Percentiles rank a stretch among this genome's conserved stretches.
These are phyloP conservation scores for Lamproptera curius DNA, from an alignment of 2,888 invertebrate species.

Conservation along the genomic window DNA sequence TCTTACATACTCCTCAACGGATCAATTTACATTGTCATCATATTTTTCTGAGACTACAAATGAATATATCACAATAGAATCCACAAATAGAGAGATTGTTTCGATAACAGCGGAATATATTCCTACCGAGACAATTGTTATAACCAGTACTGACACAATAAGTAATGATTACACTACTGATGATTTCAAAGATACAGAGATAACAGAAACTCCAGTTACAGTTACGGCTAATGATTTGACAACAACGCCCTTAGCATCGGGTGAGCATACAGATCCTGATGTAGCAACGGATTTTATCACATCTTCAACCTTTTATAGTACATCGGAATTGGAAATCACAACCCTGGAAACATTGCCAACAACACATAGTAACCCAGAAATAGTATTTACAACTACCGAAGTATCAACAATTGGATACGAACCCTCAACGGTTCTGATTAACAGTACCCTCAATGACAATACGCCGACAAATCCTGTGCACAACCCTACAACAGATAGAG, in stretches of 20 bases:
- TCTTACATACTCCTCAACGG: constrained; percentile 8
- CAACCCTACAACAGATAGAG: background rate
- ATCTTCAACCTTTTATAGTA: background rate
- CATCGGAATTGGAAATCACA: constrained; percentile 4
- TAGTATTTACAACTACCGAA: background rate
- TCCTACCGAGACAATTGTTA: constrained; percentile 6
- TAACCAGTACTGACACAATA: background rate
- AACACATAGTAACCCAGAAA: background rate
- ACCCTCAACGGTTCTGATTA: background rate
- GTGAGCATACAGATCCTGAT: background rate
- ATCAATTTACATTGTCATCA: background rate
- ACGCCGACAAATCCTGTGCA: constrained; percentile 1
- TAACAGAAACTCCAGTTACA: background rate
- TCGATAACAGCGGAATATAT: background rate
- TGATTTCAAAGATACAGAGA: constrained; percentile 7
- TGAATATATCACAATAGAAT: background rate
- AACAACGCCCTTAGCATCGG: background rate
- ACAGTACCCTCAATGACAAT: constrained; percentile 1
- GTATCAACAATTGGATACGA: background rate
- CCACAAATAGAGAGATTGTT: background rate
- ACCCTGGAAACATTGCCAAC: constrained; percentile 1
- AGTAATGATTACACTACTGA: constrained; percentile 2
- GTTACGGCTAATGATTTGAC: background rate
- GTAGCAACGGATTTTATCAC: background rate
- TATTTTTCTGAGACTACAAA: background rate